Conservation (phyloP, 2,113 vertebrate genomes). For the Mormyrus lacerda region DNA sequence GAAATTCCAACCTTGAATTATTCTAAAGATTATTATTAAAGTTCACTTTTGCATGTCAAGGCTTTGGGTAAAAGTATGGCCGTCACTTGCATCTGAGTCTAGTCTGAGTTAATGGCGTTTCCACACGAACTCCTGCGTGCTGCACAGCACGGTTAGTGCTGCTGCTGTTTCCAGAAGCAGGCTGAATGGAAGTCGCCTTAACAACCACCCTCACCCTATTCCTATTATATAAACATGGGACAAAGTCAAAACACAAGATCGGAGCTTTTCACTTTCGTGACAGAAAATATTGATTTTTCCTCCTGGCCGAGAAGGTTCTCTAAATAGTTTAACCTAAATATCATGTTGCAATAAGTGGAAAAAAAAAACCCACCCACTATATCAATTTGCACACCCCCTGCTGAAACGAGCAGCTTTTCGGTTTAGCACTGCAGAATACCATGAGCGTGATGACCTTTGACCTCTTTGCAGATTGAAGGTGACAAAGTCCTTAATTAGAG, state of each 20-base stretch:
- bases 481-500: constrained; percentile 11
- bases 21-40: neutral
- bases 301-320: neutral
- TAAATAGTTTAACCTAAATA: neutral
- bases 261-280: neutral
- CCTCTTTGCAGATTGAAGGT: neutral
- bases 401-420: neutral
- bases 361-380: neutral
- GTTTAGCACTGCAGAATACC: neutral
- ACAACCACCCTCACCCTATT: neutral
- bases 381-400: neutral
- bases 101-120: neutral
- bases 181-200: neutral
- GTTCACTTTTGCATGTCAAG: neutral
- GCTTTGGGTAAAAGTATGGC: neutral
- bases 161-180: neutral
- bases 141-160: too few species aligned
- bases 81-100: neutral
- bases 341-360: neutral
- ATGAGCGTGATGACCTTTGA: neutral
- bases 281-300: neutral
- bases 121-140: neutral
- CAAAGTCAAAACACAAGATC: neutral
- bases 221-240: neutral
- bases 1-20: neutral